Percentiles rank a stretch among this genome's conserved stretches.
These are phyloP conservation scores for Salvelinus fontinalis DNA, from an alignment of 2,113 vertebrate species.

Conservation along the genomic window DNA sequence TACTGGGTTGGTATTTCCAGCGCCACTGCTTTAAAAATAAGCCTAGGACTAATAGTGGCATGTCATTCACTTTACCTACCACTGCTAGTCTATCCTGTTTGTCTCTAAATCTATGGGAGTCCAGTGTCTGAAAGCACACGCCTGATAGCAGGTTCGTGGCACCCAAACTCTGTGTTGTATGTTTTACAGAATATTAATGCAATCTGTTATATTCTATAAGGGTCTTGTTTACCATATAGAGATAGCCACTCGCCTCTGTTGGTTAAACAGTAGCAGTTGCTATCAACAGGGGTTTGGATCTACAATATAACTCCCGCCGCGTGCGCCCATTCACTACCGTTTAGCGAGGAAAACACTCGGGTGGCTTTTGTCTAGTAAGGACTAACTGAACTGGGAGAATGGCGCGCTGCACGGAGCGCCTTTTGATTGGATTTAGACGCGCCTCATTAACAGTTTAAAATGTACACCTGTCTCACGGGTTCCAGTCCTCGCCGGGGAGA, in stretches of 20 bases:
- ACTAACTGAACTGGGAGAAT: constrained; percentile 43
- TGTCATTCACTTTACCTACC: neutral
- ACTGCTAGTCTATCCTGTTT: neutral
- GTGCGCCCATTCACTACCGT: constrained; percentile 58
- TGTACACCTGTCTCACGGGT: constrained; percentile 71
- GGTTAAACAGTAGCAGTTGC: constrained; percentile 25
- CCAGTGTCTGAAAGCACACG: too few relatives aligned
- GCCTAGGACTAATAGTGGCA: too few relatives aligned
- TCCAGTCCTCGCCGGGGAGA: constrained; percentile 42
- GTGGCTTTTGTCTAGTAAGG: constrained; percentile 63
- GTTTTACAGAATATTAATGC: too few relatives aligned
- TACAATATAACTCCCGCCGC: constrained; percentile 67
- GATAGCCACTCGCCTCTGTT: neutral
- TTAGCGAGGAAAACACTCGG: constrained; percentile 67
- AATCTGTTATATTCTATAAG: neutral
- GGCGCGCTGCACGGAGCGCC: constrained; percentile 55
- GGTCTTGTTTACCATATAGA: neutral
- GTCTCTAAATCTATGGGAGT: neutral
- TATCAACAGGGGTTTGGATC: constrained; percentile 48
- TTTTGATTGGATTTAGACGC: constrained; percentile 67
- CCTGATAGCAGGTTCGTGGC: too few relatives aligned
- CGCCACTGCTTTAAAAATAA: too few relatives aligned
- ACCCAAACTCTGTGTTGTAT: too few relatives aligned
- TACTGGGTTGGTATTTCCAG: too few relatives aligned
- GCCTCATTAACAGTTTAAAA: constrained; percentile 71